Conservation (phyloP, 2,113 vertebrate species). For the Xiphophorus couchianus region DNA sequence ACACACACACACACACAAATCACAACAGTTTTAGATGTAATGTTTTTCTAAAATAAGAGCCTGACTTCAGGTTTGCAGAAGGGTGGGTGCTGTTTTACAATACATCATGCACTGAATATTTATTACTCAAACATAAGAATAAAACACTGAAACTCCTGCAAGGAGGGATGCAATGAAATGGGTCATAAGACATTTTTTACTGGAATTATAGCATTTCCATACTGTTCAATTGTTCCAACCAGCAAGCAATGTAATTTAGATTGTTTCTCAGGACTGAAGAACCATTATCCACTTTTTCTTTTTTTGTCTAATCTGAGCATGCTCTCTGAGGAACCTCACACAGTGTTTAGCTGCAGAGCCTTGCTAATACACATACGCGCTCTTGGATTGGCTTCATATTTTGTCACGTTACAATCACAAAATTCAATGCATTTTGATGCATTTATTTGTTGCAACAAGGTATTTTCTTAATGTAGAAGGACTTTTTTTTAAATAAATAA, state of each 20-base stretch:
- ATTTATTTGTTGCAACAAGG: background rate
- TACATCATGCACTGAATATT: constrained; percentile 26
- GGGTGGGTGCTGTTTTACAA: constrained; percentile 29
- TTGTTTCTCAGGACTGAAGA: constrained; percentile 51
- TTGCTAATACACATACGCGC: background rate
- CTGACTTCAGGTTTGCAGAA: constrained; percentile 33
- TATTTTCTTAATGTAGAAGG: background rate
- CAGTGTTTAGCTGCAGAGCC: constrained; percentile 12
- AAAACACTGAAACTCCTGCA: constrained; percentile 14
- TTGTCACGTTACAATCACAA: background rate
- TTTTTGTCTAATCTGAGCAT: constrained; percentile 59
- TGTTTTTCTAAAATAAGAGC: constrained; percentile 25
- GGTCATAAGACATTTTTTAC: constrained; percentile 13
- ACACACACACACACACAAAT: background rate
- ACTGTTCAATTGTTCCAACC: constrained; percentile 19
- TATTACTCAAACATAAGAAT: constrained; percentile 6
- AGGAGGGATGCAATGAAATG: constrained; percentile 33
- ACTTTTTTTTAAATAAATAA: background rate
- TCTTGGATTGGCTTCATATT: background rate
- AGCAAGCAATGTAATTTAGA: constrained; percentile 41
- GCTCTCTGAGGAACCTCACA: constrained; percentile 29
- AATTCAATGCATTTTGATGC: background rate
- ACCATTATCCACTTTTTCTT: constrained; percentile 14
- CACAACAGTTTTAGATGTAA: constrained; percentile 26
- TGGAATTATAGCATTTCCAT: constrained; percentile 18